Evolutionary conservation across 2,113 vertebrate genomes (phyloP).

Genomic region (Azemiops feae): DNA sequence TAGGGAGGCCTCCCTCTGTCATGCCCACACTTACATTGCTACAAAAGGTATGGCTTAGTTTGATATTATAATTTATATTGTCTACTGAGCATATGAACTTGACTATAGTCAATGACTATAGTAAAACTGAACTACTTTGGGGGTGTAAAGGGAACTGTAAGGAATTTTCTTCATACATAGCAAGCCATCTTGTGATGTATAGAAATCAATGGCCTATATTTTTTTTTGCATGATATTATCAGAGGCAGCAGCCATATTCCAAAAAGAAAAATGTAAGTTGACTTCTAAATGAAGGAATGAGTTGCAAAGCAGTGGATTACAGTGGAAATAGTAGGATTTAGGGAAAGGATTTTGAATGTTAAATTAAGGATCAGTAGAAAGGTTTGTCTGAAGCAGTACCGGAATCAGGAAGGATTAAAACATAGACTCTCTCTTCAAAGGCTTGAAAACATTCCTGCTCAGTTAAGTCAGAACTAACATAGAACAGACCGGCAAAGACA

Average conservation of each 20-base stretch:
- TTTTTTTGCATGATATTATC: neutral
- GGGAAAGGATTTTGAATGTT: neutral
- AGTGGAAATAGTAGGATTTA: neutral
- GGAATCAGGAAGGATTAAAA: neutral
- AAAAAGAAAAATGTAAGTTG: neutral
- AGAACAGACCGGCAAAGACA: neutral
- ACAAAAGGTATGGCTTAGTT: neutral
- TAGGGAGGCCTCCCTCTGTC: neutral
- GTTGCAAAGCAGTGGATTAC: neutral
- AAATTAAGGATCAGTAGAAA: neutral
- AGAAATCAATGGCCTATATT: neutral
- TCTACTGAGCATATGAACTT: neutral
- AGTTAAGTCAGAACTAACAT: neutral
- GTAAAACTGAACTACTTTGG: neutral
- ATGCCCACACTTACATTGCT: neutral
- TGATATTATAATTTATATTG: neutral
- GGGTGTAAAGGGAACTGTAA: neutral
- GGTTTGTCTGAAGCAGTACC: neutral
- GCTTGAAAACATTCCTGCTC: neutral
- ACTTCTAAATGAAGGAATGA: neutral
- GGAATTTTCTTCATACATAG: neutral
- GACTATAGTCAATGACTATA: neutral
- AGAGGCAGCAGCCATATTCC: neutral
- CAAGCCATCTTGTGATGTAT: neutral
- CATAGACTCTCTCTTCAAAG: neutral